Evolutionary conservation across 2,888 invertebrate species (phyloP).

Genomic region (Corbicula japonica): DNA sequence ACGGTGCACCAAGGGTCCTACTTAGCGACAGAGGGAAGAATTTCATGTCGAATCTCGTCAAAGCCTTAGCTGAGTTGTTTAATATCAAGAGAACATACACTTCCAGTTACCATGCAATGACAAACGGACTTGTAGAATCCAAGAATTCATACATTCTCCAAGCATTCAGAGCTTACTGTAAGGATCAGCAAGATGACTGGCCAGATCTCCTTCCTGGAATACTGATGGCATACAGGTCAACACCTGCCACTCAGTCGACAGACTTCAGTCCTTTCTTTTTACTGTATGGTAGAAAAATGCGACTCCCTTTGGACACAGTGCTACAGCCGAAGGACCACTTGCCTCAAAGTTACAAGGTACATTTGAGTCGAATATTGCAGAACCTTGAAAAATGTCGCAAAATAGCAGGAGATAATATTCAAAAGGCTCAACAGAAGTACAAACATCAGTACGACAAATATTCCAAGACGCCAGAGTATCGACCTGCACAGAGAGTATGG

Average conservation of each 20-base stretch:
- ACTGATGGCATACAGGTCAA: conserved; percentile 59
- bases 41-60: conserved; percentile 50
- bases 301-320: conserved; percentile 38
- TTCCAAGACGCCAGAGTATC: conserved; percentile 27
- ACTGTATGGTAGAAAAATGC: conserved; percentile 56
- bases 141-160: conserved; percentile 61
- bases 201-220: conserved; percentile 49
- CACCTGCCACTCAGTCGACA: conserved; percentile 63
- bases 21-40: conserved; percentile 42
- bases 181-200: conserved; percentile 53
- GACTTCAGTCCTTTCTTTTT: conserved; percentile 40
- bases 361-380: conserved; percentile 8
- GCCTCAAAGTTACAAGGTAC: conserved; percentile 8
- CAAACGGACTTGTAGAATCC: conserved; percentile 53
- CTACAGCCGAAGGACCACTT: conserved; percentile 34
- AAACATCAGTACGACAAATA: conserved; percentile 44
- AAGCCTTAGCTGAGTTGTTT: conserved; percentile 40
- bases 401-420: conserved; percentile 50
- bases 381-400: conserved; percentile 41
- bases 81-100: conserved; percentile 30
- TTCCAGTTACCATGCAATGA: conserved; percentile 61
- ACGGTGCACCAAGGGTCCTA: conserved; percentile 35
- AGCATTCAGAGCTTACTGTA: conserved; percentile 52
- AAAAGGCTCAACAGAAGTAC: conserved; percentile 42
- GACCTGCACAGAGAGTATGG: conserved; percentile 45